Percentiles rank a stretch among this genome's conserved stretches.
phyloP scores from a whole-genome alignment of 2,797 vertebrate species.

The Ceyx erithaca region DNA sequence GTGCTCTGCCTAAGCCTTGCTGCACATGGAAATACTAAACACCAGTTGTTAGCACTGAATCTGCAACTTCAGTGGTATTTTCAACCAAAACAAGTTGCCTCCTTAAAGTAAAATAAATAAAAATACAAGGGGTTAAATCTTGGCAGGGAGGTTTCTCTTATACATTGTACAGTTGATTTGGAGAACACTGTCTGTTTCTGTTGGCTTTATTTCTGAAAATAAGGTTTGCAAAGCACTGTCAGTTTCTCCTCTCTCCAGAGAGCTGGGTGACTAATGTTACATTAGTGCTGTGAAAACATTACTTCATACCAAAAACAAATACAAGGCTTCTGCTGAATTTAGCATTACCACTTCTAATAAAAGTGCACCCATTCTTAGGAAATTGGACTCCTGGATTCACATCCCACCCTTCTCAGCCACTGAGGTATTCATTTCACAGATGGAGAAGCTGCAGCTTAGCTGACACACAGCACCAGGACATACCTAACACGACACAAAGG shows the following conservation, averaged over 20 bases:
- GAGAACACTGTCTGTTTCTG: background rate
- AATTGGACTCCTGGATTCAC: background rate
- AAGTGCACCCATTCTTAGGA: background rate
- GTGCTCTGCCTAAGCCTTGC: background rate
- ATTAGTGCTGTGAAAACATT: conserved; percentile 27
- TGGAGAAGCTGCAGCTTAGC: background rate
- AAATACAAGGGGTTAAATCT: background rate
- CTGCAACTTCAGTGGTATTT: background rate
- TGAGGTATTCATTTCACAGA: background rate
- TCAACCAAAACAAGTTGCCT: background rate
- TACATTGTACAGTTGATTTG: background rate
- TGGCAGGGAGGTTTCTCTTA: background rate
- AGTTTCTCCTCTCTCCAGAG: conserved; percentile 1
- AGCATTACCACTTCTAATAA: background rate
- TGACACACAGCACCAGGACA: background rate
- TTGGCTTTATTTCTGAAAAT: conserved; percentile 28
- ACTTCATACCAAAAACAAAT: conserved; percentile 22
- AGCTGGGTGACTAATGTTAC: background rate
- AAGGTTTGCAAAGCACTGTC: conserved; percentile 13
- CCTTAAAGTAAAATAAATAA: background rate
- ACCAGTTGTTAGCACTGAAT: background rate
- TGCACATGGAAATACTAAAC: background rate
- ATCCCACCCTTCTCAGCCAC: background rate
- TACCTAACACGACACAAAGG: background rate
- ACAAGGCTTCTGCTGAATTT: background rate